These are phyloP conservation scores for Carcina quercana DNA, from an alignment of 2,888 invertebrate genomes.

Conservation along the genomic window DNA sequence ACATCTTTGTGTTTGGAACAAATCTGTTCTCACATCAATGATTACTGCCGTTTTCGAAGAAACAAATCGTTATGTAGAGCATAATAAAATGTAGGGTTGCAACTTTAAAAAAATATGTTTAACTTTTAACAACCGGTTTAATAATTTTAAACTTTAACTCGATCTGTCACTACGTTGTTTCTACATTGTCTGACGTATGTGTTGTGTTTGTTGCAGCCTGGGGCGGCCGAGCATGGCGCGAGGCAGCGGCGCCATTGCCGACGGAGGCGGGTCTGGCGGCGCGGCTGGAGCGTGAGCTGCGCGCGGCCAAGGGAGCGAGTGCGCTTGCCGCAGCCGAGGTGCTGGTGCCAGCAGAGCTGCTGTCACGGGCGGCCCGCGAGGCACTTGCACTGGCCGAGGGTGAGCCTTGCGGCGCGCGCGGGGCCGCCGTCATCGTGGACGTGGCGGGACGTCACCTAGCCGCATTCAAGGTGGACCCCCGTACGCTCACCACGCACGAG, in stretches of 20 bases:
- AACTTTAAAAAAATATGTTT: no score
- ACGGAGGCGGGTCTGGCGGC: conserved; percentile 81
- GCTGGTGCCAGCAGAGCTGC: conserved; percentile 86
- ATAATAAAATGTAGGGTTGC: no score
- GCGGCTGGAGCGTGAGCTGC: conserved; percentile 84
- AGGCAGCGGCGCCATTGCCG: conserved; percentile 66
- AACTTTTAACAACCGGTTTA: no score
- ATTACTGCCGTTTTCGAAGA: no score
- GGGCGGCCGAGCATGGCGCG: conserved; percentile 64
- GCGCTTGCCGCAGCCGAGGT: conserved; percentile 90
- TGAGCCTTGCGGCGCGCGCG: conserved; percentile 92
- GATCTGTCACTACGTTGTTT: no score
- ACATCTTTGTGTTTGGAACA: no score
- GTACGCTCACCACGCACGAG: conserved; percentile 93
- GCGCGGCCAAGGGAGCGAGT: conserved; percentile 84
- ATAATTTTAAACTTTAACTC: no score
- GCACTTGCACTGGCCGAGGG: conserved; percentile 88
- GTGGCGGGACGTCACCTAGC: conserved; percentile 87
- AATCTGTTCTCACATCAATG: no score
- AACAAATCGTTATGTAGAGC: no score
- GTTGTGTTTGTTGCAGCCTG: conserved; percentile 53
- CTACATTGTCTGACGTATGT: neutral
- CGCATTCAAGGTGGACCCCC: conserved; percentile 89
- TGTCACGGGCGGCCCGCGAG: conserved; percentile 85
- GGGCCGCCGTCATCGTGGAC: conserved; percentile 89